Conservation (phyloP, 2,797 vertebrate species). For the Lepilemur septentrionalis region DNA sequence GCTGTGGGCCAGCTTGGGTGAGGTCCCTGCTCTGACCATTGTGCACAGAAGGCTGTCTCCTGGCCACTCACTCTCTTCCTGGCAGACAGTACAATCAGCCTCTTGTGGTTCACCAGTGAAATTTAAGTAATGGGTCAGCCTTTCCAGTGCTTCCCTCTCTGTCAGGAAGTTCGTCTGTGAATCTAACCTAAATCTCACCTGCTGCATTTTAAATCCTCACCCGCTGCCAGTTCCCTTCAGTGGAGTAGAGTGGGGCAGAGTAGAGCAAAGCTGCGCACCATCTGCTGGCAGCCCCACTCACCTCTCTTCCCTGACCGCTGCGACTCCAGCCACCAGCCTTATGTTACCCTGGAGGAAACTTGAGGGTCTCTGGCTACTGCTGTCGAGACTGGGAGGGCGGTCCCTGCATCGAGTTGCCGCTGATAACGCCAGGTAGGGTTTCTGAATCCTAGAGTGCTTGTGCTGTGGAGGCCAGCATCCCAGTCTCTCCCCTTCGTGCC, state of each 20-base stretch:
- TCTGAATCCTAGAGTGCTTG: slow-evolving; percentile 44
- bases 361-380: slow-evolving; percentile 75
- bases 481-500: not conserved
- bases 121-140: slow-evolving; percentile 77
- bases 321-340: slow-evolving; percentile 26
- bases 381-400: slow-evolving; percentile 55
- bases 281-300: not conserved
- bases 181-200: slow-evolving; percentile 81
- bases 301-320: not conserved
- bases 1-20: not conserved
- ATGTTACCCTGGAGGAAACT: slow-evolving; percentile 78
- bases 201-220: slow-evolving; percentile 72
- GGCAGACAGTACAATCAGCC: slow-evolving; percentile 63
- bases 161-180: slow-evolving; percentile 76
- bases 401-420: slow-evolving; percentile 61
- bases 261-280: not conserved
- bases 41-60: not conserved
- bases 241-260: not conserved
- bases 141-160: slow-evolving; percentile 61
- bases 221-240: not conserved
- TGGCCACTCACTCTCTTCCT: not conserved
- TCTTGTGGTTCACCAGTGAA: slow-evolving; percentile 73
- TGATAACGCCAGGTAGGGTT: slow-evolving; percentile 76
- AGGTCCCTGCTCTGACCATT: slow-evolving; percentile 28
- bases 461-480: not conserved